phyloP scores from a whole-genome alignment of 2,113 vertebrate species.

The Trochalopteron elliotii region DNA sequence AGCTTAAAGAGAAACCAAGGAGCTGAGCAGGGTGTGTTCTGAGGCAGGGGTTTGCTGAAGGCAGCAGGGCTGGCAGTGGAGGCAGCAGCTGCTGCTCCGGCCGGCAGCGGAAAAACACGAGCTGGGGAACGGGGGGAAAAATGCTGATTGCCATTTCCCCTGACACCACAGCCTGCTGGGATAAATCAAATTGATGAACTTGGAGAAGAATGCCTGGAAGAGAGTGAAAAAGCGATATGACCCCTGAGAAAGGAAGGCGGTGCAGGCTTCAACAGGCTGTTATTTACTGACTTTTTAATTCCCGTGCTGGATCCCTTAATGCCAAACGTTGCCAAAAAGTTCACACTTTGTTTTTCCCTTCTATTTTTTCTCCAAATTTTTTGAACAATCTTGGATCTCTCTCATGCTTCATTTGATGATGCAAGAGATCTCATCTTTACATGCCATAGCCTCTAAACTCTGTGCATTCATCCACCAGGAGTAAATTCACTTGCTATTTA shows the following conservation, averaged over 20 bases:
- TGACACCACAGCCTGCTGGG: background rate
- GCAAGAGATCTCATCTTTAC: background rate
- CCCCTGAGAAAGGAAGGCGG: conserved; percentile 40
- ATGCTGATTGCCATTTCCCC: conserved; percentile 45
- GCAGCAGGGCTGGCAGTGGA: background rate
- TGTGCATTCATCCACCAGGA: background rate
- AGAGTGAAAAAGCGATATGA: conserved; percentile 19
- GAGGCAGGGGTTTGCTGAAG: background rate
- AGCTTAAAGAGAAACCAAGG: background rate
- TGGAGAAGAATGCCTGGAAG: conserved; percentile 58
- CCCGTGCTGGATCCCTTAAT: background rate
- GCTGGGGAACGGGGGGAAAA: background rate
- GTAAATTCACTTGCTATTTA: background rate
- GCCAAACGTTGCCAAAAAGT: background rate
- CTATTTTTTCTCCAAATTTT: background rate
- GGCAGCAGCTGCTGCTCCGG: background rate
- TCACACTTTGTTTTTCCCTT: background rate
- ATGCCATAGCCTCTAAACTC: background rate
- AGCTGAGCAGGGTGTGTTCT: background rate
- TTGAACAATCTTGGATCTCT: background rate
- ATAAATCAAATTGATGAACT: conserved; percentile 47
- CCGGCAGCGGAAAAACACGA: background rate
- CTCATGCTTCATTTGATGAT: background rate
- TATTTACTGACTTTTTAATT: conserved; percentile 3
- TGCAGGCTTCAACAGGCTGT: background rate